phyloP scores from a whole-genome alignment of 2,797 vertebrate genomes.

The Gobionotothen gibberifrons region DNA sequence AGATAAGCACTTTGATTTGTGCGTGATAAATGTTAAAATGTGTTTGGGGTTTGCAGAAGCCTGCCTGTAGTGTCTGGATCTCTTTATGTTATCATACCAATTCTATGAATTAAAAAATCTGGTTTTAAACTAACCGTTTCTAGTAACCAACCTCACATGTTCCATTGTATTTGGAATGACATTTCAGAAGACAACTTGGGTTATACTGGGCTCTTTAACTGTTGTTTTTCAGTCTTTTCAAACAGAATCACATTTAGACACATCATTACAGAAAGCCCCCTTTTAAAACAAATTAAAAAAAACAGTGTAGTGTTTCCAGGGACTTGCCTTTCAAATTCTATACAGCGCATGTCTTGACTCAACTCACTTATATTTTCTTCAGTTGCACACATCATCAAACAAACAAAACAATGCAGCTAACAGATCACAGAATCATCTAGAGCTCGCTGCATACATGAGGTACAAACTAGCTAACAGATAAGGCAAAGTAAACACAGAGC shows the following conservation, averaged over 20 bases:
- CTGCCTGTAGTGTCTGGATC: slow-evolving; percentile 31
- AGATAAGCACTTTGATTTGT: slow-evolving; percentile 28
- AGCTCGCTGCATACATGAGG: slow-evolving; percentile 64
- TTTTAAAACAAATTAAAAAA: not conserved
- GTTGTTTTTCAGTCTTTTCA: slow-evolving; percentile 35
- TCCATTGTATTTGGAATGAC: slow-evolving; percentile 16
- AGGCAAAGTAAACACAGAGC: slow-evolving; percentile 72
- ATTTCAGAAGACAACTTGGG: slow-evolving; percentile 37
- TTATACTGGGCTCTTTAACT: slow-evolving; percentile 17
- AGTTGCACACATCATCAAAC: slow-evolving; percentile 59
- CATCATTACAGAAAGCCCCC: slow-evolving; percentile 31
- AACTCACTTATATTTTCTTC: slow-evolving; percentile 46
- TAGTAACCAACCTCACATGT: slow-evolving; percentile 5
- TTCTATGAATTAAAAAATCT: slow-evolving; percentile 7
- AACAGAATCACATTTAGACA: slow-evolving; percentile 52
- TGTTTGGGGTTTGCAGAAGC: slow-evolving; percentile 36
- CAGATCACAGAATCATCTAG: slow-evolving; percentile 37
- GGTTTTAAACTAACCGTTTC: slow-evolving; percentile 7
- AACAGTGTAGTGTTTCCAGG: slow-evolving; percentile 69
- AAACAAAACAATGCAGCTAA: slow-evolving; percentile 54
- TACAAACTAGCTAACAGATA: slow-evolving; percentile 73
- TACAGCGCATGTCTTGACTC: slow-evolving; percentile 59
- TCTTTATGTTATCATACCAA: not conserved
- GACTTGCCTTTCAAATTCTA: slow-evolving; percentile 56
- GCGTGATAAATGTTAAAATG: slow-evolving; percentile 28